Evolutionary conservation across 2,797 vertebrate genomes (phyloP).

Genomic region (Micromesistius poutassou): DNA sequence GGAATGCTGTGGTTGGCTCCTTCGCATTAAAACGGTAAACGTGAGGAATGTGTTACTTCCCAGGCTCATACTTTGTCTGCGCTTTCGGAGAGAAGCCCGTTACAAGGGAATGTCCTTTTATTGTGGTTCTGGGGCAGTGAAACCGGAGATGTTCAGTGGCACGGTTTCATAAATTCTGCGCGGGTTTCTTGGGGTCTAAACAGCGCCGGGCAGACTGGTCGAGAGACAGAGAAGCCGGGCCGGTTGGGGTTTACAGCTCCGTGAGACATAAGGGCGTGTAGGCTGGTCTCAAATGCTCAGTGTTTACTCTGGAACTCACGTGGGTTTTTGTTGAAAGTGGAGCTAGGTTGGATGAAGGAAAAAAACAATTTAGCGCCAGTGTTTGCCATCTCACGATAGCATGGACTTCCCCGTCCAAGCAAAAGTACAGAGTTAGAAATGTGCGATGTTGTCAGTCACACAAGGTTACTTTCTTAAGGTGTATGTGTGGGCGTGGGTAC

Average conservation of each 20-base stretch:
- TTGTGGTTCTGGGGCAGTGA: conserved; percentile 45
- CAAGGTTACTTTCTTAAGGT: too few relatives aligned
- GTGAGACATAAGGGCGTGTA: conserved; percentile 31
- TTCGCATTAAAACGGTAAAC: conserved; percentile 41
- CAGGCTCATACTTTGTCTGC: conserved; percentile 12
- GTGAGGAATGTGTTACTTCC: conserved; percentile 51
- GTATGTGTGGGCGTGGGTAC: neutral
- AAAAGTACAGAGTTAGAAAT: neutral
- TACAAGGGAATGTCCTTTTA: conserved; percentile 41
- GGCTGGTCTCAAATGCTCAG: conserved; percentile 14
- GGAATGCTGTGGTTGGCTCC: conserved; percentile 54
- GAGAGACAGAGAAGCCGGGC: conserved; percentile 15
- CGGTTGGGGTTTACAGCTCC: conserved; percentile 26
- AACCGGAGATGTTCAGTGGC: conserved; percentile 33
- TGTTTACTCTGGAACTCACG: conserved; percentile 6
- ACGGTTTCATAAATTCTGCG: conserved; percentile 24
- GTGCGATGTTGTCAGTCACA: neutral
- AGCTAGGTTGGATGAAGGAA: neutral
- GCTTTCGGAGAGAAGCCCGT: conserved; percentile 31
- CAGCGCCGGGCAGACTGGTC: conserved; percentile 11
- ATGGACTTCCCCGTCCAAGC: neutral
- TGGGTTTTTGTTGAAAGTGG: neutral
- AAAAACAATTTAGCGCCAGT: neutral
- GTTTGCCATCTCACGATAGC: neutral
- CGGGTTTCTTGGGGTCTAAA: conserved; percentile 36